Evolutionary conservation across 1,140 invertebrate species (phyloP).

Genomic region (Drosophila quadrilineata): DNA sequence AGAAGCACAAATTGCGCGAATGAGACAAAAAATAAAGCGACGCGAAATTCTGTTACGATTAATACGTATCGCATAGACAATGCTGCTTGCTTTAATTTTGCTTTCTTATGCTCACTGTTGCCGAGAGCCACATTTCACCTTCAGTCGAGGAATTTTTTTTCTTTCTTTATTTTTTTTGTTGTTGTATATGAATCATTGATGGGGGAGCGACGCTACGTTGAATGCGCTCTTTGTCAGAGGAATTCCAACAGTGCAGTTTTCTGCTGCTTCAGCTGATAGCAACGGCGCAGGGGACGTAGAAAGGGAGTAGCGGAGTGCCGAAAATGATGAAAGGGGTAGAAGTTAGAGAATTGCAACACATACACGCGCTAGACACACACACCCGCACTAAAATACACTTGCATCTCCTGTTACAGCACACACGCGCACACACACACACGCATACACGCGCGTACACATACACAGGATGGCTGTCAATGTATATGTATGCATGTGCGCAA

Average conservation of each 20-base stretch:
- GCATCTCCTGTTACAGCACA: conserved; percentile 48
- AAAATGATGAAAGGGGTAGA: conserved; percentile 1
- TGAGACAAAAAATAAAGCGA: not conserved
- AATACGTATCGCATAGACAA: conserved; percentile 5
- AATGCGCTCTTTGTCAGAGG: conserved; percentile 21
- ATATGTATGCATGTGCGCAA: conserved; percentile 48
- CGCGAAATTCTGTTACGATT: not conserved
- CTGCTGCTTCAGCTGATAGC: conserved; percentile 20
- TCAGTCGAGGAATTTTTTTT: conserved; percentile 19
- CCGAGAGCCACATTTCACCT: conserved; percentile 33
- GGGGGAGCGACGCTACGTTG: conserved; percentile 11
- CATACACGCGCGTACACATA: conserved; percentile 5
- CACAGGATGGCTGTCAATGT: not conserved
- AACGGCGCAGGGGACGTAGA: too few relatives aligned
- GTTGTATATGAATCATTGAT: conserved; percentile 42
- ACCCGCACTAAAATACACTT: conserved; percentile 50
- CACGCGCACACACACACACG: conserved; percentile 25
- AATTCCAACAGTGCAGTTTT: too few relatives aligned
- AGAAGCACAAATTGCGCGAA: not conserved
- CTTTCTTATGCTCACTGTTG: conserved; percentile 14
- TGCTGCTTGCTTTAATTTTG: conserved; percentile 5
- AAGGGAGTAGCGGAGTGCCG: too few relatives aligned
- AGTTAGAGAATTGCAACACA: conserved; percentile 40
- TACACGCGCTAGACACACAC: conserved; percentile 24
- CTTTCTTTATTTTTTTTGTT: too few relatives aligned